Conservation (phyloP, 2,113 vertebrate species). For the Thamnaconus septentrionalis region DNA sequence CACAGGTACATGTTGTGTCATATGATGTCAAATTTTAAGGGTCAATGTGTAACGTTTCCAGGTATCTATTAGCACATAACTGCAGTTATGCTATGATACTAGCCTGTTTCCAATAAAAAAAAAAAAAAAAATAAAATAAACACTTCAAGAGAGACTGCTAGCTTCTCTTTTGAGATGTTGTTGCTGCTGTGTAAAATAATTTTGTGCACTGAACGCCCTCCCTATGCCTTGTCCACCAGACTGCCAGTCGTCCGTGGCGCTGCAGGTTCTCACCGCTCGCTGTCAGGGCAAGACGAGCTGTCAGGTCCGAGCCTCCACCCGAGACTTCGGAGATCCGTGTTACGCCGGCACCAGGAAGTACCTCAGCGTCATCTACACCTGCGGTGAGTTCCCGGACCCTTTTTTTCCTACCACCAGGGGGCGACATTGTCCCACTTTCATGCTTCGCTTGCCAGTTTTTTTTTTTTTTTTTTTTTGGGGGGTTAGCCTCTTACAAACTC, state of each 20-base stretch:
- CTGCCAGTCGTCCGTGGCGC: constrained; percentile 81
- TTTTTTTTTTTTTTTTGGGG: neutral
- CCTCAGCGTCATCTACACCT: constrained; percentile 89
- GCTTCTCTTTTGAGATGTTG: too few species aligned
- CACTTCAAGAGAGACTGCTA: too few species aligned
- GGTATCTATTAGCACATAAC: too few species aligned
- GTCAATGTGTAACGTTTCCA: too few species aligned
- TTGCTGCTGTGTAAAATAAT: too few species aligned
- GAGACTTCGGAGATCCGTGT: constrained; percentile 89
- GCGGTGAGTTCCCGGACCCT: constrained; percentile 76
- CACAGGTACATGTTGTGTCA: too few species aligned
- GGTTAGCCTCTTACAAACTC: too few species aligned
- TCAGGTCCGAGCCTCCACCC: constrained; percentile 80
- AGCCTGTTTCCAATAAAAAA: too few species aligned
- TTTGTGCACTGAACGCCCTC: neutral
- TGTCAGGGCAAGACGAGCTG: constrained; percentile 88
- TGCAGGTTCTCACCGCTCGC: constrained; percentile 80
- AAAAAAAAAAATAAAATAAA: too few species aligned
- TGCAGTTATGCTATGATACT: too few species aligned
- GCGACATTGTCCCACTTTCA: constrained; percentile 23
- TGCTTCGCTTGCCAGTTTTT: neutral
- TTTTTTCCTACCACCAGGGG: constrained; percentile 48
- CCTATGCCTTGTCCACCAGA: constrained; percentile 65
- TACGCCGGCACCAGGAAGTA: constrained; percentile 87
- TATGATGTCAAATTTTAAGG: too few species aligned